Base-by-base conservation (phyloP, 2,888 invertebrate genomes). In the Teinopalpus imperialis region DNA sequence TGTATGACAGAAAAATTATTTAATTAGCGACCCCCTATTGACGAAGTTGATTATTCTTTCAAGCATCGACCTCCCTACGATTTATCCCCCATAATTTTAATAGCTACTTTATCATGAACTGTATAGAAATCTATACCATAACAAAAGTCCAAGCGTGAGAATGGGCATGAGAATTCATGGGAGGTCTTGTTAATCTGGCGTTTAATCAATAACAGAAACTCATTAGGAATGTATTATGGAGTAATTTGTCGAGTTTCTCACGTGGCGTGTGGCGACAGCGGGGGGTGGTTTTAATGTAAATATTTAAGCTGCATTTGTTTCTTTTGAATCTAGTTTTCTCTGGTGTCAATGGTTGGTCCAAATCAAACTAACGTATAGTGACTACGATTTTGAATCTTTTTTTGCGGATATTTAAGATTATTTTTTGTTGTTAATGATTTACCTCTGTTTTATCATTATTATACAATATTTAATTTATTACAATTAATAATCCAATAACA, bases 221-320 rank as follows among this genome's bases (percentile, higher is more conserved):
- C 54, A 60, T 69, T 66, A 64, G 48, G 49, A 48, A 51, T 48
- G 56, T 59, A 61, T 60, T 59, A 55, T 56, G 43, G 40, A 49
- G 63, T 73, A 75, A 80, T 75, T 71, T 77, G 79, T 79, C 62
- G 62, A 50, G 51, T 70, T 74, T 78, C 72, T 72, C 73, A 67
- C 73, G 49, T 69, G 57, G 32, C 52, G 64, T 53, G 63, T 61
- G 48, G 51, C 59, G 54, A 32, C 73, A 50, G 59, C 70, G 67
- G 74, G 74, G 61, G 74, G 73, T 60, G 34, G 36, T 24, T 36
- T 29, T 37, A 50, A 37, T 49, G 48, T 50, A 40, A 50, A 46
- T 45, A 42, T 10, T 24, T 14, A 6, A 13, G 1, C 9, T 31
- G 26, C 36, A 8, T 18, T 31, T 32, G 20, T 40, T 31, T 31